A percentile compares a stretch with the other conserved stretches of the same genome.
Evolutionary conservation across 2,113 vertebrate genomes (phyloP).

Genomic region (Albula glossodonta): DNA sequence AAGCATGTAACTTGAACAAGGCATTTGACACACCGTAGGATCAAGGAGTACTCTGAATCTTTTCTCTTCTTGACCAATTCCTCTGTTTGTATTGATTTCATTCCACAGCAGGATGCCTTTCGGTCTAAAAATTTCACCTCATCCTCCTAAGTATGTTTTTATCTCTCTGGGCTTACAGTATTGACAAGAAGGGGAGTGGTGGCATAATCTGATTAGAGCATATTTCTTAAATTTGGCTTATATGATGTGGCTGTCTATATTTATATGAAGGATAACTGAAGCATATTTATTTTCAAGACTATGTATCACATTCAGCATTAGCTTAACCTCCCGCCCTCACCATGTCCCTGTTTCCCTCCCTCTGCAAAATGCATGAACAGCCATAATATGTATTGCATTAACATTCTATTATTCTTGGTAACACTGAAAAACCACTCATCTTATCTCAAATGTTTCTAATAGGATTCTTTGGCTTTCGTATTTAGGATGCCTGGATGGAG

Average conservation of each 20-base stretch:
- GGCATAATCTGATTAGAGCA: not conserved
- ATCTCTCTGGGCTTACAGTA: not conserved
- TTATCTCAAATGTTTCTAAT: not conserved
- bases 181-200: not conserved
- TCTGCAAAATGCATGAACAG: not conserved
- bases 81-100: slow-evolving; percentile 4
- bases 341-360: not conserved
- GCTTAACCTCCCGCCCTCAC: not conserved
- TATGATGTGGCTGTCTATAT: slow-evolving; percentile 3
- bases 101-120: not conserved
- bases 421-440: not conserved
- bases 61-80: not conserved
- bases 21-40: not conserved
- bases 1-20: not conserved
- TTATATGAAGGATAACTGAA: slow-evolving; percentile 7
- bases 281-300: not conserved
- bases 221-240: not conserved
- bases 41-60: not conserved
- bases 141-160: not conserved
- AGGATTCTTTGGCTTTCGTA: not conserved
- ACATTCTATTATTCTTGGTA: not conserved
- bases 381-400: not conserved
- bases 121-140: not conserved
- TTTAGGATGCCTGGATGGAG: not conserved
- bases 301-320: not conserved